Conservation (phyloP, 2,113 vertebrate species). For the Hystrix brachyura region DNA sequence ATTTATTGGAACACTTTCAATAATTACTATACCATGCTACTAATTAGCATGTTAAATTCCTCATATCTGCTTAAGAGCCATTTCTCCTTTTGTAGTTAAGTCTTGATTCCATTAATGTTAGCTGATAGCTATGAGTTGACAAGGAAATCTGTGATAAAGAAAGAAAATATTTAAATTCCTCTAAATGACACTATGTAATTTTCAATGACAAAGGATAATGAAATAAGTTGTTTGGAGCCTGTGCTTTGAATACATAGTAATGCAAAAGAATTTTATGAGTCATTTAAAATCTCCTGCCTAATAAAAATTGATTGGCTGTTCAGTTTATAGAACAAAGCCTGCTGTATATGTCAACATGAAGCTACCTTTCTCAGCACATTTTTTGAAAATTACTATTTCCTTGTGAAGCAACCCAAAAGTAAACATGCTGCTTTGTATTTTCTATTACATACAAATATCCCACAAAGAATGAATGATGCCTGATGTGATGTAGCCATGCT, state of each 20-base stretch:
- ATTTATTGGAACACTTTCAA: neutral
- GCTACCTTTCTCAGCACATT: slow-evolving; percentile 5
- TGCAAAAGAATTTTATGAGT: slow-evolving; percentile 45
- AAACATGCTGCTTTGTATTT: slow-evolving; percentile 49
- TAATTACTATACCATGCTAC: neutral
- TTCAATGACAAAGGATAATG: neutral
- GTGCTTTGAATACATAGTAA: neutral
- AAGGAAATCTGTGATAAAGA: neutral
- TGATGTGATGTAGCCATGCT: neutral
- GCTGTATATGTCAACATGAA: neutral
- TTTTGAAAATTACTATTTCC: slow-evolving; percentile 15
- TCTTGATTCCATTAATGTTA: slow-evolving; percentile 47
- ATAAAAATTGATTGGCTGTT: slow-evolving; percentile 44
- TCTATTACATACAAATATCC: slow-evolving; percentile 17
- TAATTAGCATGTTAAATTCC: neutral
- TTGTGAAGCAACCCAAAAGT: neutral
- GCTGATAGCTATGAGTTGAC: neutral
- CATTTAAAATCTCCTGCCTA: slow-evolving; percentile 1
- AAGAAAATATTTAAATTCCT: slow-evolving; percentile 55
- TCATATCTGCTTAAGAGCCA: neutral
- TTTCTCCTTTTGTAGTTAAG: neutral
- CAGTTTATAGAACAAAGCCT: neutral
- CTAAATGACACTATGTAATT: neutral
- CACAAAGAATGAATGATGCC: neutral
- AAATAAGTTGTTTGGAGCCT: neutral